Percentiles rank a stretch among this genome's conserved stretches.
Conservation (phyloP, 2,888 invertebrate genomes). For the Drosophila nr. medialis region DNA sequence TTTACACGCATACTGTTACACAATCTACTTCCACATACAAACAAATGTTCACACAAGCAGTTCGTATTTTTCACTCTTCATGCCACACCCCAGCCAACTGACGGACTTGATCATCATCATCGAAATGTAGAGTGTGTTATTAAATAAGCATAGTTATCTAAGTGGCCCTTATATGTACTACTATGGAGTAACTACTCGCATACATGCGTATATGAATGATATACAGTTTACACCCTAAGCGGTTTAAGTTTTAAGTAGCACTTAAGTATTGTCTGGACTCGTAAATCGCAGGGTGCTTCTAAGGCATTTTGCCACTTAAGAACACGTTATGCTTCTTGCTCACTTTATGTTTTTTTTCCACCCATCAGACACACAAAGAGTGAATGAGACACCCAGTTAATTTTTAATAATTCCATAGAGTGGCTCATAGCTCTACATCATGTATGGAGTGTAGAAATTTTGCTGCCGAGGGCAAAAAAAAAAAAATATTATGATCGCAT, state of each 20-base stretch:
- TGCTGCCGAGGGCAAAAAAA: slow-evolving; percentile 8
- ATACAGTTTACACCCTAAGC: slow-evolving; percentile 65
- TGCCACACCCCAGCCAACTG: slow-evolving; percentile 54
- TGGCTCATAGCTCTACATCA: slow-evolving; percentile 16
- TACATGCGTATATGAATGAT: slow-evolving; percentile 40
- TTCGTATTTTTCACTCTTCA: slow-evolving; percentile 45
- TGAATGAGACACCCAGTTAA: background rate
- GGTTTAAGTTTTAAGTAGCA: slow-evolving; percentile 79
- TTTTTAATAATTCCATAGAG: slow-evolving; percentile 45
- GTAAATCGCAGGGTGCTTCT: slow-evolving; percentile 67
- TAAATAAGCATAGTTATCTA: slow-evolving; percentile 58
- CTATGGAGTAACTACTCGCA: slow-evolving; percentile 16
- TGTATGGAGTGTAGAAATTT: slow-evolving; percentile 9
- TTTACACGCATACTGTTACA: slow-evolving; percentile 15
- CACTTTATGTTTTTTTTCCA: slow-evolving; percentile 19
- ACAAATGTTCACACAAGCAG: slow-evolving; percentile 26
- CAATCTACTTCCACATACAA: slow-evolving; percentile 12
- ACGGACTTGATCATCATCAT: slow-evolving; percentile 80
- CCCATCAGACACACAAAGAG: background rate
- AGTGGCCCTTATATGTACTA: slow-evolving; percentile 43
- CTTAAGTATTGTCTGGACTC: slow-evolving; percentile 75
- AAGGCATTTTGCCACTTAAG: slow-evolving; percentile 60
- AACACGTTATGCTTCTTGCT: slow-evolving; percentile 54
- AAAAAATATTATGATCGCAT: slow-evolving; percentile 35
- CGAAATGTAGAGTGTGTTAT: slow-evolving; percentile 76